A percentile compares a stretch with the other conserved stretches of the same genome.
These are phyloP conservation scores for Heteromyza rotundicornis DNA, from an alignment of 2,888 invertebrate species.

Conservation along the genomic window DNA sequence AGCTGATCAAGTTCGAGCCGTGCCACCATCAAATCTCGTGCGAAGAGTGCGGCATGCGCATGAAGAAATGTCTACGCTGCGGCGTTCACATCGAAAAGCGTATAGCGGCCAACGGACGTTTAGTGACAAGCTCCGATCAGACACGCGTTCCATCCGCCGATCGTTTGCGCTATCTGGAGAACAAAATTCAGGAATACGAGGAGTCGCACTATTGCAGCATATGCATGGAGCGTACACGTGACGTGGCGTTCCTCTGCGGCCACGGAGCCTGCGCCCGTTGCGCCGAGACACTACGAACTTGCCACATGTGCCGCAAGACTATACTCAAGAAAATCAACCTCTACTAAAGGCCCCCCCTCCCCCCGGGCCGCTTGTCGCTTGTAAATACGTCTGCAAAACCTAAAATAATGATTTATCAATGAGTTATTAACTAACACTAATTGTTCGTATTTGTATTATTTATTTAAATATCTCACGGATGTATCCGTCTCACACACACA, in stretches of 20 bases:
- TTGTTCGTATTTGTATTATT: no score
- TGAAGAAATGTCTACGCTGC: constrained; percentile 79
- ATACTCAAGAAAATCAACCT: constrained; percentile 62
- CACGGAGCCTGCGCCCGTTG: constrained; percentile 85
- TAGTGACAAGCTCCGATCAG: constrained; percentile 62
- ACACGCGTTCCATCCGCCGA: constrained; percentile 71
- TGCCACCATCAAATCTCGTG: constrained; percentile 78
- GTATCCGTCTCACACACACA: no score
- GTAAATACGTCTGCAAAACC: neutral
- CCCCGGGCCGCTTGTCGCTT: neutral
- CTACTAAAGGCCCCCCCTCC: constrained; percentile 43
- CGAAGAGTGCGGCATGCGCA: constrained; percentile 75
- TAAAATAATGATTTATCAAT: no score
- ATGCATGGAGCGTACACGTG: constrained; percentile 83
- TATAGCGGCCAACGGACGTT: constrained; percentile 65
- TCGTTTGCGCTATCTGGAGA: constrained; percentile 72
- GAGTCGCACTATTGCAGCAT: constrained; percentile 86
- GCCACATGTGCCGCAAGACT: constrained; percentile 75
- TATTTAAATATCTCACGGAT: no score
- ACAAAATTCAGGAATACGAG: constrained; percentile 84
- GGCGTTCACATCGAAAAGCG: constrained; percentile 68
- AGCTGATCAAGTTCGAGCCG: constrained; percentile 73
- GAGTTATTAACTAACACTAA: no score
- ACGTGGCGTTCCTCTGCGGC: constrained; percentile 87
- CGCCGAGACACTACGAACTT: constrained; percentile 79